These are phyloP conservation scores for Tichodroma muraria DNA, from an alignment of 2,113 vertebrate species.

Conservation along the genomic window DNA sequence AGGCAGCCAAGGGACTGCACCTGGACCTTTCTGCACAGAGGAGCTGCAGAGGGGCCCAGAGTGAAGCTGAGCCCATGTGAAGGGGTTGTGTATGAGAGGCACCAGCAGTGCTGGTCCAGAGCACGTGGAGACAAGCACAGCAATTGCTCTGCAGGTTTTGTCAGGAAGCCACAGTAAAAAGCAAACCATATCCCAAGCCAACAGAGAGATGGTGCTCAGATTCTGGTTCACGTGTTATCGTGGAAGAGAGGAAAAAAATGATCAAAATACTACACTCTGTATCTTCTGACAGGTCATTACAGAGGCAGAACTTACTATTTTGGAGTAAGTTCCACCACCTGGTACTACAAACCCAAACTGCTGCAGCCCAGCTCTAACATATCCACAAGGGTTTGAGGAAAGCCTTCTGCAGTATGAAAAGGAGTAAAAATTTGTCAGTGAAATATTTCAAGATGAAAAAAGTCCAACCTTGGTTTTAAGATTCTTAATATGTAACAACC, in stretches of 20 bases:
- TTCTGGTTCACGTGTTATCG: not conserved
- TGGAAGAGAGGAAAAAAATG: not conserved
- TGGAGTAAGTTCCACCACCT: not conserved
- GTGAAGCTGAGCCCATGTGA: not conserved
- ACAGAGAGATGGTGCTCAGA: not conserved
- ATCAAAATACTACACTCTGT: not conserved
- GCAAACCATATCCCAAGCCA: accelerated
- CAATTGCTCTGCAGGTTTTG: not conserved
- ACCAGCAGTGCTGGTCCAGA: not conserved
- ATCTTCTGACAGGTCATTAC: not conserved
- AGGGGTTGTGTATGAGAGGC: not conserved
- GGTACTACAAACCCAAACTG: not conserved
- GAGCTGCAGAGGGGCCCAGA: not conserved
- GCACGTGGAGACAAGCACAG: not conserved
- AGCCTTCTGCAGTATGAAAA: not conserved
- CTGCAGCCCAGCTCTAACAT: not conserved
- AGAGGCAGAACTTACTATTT: not conserved
- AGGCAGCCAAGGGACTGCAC: not conserved
- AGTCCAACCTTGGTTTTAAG: not conserved
- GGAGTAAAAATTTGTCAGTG: not conserved
- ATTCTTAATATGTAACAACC: not conserved
- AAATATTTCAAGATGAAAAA: not conserved
- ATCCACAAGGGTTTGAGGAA: not conserved
- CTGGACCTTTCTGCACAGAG: not conserved
- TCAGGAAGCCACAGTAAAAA: not conserved